phyloP scores from a whole-genome alignment of 2,888 invertebrate genomes.

The Caenorhabditis auriculariae region DNA sequence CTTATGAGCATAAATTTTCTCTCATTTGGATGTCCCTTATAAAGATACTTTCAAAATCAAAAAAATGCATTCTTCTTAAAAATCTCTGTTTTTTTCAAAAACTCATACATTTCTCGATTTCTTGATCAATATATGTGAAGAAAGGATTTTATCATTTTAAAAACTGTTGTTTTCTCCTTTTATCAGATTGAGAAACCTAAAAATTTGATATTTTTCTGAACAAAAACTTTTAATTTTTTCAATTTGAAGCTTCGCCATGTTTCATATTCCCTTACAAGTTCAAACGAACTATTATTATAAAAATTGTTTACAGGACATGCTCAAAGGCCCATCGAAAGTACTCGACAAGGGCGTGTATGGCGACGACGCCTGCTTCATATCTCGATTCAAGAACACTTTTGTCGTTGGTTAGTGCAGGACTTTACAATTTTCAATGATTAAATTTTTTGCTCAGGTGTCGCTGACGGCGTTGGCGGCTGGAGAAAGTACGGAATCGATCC shows the following conservation, averaged over 20 bases:
- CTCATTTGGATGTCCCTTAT: too few relatives aligned
- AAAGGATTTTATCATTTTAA: neutral
- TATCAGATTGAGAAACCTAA: too few relatives aligned
- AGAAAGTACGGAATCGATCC: conserved; percentile 95
- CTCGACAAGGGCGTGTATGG: conserved; percentile 80
- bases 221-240: too few relatives aligned
- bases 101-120: too few relatives aligned
- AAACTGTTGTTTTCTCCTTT: too few relatives aligned
- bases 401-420: conserved; percentile 78
- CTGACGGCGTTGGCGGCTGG: conserved; percentile 99
- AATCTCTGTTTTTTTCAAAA: too few relatives aligned
- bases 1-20: too few relatives aligned
- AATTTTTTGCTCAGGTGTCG: conserved; percentile 76
- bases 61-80: too few relatives aligned
- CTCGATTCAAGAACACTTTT: conserved; percentile 78
- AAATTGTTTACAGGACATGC: conserved; percentile 26
- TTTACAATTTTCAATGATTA: neutral
- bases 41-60: too few relatives aligned
- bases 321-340: conserved; percentile 57
- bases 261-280: neutral
- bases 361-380: conserved; percentile 93
- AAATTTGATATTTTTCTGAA: too few relatives aligned
- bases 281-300: neutral
- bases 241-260: too few relatives aligned
- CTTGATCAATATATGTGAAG: too few relatives aligned